These are phyloP conservation scores for Enteromius trimaculatus DNA, from an alignment of 2,797 vertebrate genomes.

Conservation along the genomic window DNA sequence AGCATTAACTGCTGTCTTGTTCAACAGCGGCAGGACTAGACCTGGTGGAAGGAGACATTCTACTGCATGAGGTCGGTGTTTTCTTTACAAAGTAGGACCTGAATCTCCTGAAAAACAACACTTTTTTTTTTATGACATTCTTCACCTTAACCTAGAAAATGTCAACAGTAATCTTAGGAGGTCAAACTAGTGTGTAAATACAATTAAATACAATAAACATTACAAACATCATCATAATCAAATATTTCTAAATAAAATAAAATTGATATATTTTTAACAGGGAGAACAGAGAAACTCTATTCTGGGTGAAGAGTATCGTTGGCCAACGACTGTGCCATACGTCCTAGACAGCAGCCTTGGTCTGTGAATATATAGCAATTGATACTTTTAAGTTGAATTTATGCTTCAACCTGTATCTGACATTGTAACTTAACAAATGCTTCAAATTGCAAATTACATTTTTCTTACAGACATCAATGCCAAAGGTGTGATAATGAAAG, in stretches of 20 bases:
- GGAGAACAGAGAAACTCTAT: conserved; percentile 78
- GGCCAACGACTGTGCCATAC: conserved; percentile 87
- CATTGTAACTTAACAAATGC: background rate
- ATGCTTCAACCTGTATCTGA: background rate
- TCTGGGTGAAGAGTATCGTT: conserved; percentile 81
- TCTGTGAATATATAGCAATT: conserved; percentile 62
- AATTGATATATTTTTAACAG: conserved; percentile 64
- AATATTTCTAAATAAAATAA: too few species aligned
- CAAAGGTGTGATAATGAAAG: conserved; percentile 88
- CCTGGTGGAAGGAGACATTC: conserved; percentile 88
- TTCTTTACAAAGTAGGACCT: background rate
- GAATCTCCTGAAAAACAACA: background rate
- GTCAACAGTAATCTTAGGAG: background rate
- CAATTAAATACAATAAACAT: background rate
- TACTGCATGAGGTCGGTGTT: conserved; percentile 75
- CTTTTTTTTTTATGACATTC: background rate
- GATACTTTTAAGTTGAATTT: background rate
- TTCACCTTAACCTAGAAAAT: background rate
- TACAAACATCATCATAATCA: background rate
- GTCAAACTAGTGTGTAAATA: background rate
- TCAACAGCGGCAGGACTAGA: conserved; percentile 80
- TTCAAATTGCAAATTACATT: background rate
- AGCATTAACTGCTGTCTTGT: conserved; percentile 20
- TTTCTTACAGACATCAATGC: conserved; percentile 84
- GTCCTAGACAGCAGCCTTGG: conserved; percentile 86